Conservation (phyloP, 2,113 vertebrate genomes). For the Phyllostomus discolor region DNA sequence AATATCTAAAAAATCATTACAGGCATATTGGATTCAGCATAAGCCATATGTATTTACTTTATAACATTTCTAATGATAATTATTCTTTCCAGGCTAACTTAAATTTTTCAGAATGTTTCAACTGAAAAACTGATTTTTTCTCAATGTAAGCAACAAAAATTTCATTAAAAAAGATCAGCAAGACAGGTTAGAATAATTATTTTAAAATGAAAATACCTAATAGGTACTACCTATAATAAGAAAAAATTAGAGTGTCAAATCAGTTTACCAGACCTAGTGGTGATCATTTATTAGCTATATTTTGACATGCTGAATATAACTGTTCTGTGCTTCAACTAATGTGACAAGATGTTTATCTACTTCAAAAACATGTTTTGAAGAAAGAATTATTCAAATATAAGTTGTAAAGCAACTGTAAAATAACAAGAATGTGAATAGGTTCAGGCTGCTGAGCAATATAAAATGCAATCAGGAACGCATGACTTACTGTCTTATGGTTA, state of each 20-base stretch:
- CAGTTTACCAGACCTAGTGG: neutral
- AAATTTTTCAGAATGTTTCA: neutral
- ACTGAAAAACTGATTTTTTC: neutral
- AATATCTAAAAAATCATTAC: neutral
- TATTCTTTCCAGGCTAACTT: neutral
- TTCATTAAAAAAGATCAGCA: neutral
- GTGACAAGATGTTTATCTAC: neutral
- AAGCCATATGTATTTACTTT: neutral
- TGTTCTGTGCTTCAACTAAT: neutral
- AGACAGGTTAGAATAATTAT: neutral
- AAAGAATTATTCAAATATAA: constrained; percentile 5
- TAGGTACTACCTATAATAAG: neutral
- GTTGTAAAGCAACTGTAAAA: constrained; percentile 21
- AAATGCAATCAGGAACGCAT: neutral
- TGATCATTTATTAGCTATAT: neutral
- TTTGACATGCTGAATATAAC: neutral
- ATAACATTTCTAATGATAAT: neutral
- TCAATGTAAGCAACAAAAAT: neutral
- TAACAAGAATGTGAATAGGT: neutral
- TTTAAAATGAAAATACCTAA: constrained; percentile 19
- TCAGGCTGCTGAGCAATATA: neutral
- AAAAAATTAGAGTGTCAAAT: neutral
- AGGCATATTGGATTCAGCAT: neutral
- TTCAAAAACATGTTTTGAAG: constrained; percentile 1
- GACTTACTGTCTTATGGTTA: constrained; percentile 2